Percentiles rank a stretch among this genome's conserved stretches.
These are phyloP conservation scores for Heliconius erato DNA, from an alignment of 2,888 invertebrate species.

Conservation along the genomic window DNA sequence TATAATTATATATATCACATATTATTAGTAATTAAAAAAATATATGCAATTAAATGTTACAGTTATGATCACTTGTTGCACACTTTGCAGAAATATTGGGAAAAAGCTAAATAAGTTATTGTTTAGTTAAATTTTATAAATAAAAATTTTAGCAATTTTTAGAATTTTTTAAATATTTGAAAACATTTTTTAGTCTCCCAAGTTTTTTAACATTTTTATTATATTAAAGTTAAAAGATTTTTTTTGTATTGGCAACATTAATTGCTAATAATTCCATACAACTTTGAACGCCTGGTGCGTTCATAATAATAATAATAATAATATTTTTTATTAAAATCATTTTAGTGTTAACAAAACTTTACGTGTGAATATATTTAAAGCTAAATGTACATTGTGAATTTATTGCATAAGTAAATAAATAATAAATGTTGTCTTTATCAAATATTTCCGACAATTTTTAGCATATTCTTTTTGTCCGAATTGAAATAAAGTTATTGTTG, in stretches of 20 bases:
- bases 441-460: not conserved
- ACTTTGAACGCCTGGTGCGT: conserved; percentile 27
- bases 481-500: not conserved
- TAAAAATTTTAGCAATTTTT: not conserved
- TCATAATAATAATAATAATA: not conserved
- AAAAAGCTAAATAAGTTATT: not conserved
- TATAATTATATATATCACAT: not conserved
- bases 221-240: not conserved
- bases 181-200: not conserved
- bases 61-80: conserved; percentile 41
- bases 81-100: conserved; percentile 33
- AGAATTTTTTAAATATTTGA: not conserved
- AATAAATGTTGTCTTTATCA: not conserved
- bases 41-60: conserved; percentile 40
- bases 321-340: not conserved
- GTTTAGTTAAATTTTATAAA: conserved; percentile 4
- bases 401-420: not conserved
- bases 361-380: conserved; percentile 30
- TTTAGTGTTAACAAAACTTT: conserved; percentile 21
- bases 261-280: conserved; percentile 2
- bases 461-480: not conserved
- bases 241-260: conserved; percentile 3
- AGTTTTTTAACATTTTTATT: not conserved
- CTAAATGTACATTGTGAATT: conserved; percentile 17
- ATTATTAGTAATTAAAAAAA: not conserved